phyloP scores from a whole-genome alignment of 2,888 invertebrate species.

The Nasonia oneida region DNA sequence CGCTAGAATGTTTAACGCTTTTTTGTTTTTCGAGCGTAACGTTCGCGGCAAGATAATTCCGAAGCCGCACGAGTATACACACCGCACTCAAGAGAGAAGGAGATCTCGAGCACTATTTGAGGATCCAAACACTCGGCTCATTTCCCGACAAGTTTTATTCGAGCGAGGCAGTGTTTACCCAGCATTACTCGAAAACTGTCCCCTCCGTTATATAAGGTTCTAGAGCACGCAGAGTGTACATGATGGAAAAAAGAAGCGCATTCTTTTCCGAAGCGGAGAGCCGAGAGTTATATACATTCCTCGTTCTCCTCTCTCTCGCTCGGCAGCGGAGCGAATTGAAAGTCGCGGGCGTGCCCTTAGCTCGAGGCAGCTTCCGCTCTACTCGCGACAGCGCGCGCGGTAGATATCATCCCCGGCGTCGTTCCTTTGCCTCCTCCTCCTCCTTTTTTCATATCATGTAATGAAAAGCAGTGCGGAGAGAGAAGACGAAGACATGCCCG shows the following conservation, averaged over 20 bases:
- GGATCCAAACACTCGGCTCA: constrained; percentile 46
- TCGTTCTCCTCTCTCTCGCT: constrained; percentile 25
- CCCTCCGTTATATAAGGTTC: constrained; percentile 2
- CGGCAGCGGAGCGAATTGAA: constrained; percentile 37
- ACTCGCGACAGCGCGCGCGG: not conserved
- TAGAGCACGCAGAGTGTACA: not conserved
- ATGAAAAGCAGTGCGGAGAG: constrained; percentile 60
- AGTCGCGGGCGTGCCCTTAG: constrained; percentile 54
- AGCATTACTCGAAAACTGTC: constrained; percentile 54
- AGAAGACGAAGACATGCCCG: constrained; percentile 53
- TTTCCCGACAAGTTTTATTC: constrained; percentile 52
- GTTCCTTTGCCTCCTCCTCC: not conserved
- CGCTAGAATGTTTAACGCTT: constrained; percentile 54
- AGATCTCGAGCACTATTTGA: constrained; percentile 45
- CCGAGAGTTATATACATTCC: constrained; percentile 1
- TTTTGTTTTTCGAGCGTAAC: constrained; percentile 22
- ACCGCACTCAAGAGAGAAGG: not conserved
- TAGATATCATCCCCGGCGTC: constrained; percentile 36
- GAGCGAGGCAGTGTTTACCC: constrained; percentile 48
- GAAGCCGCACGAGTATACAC: not conserved
- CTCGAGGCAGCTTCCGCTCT: constrained; percentile 14
- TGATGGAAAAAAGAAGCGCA: constrained; percentile 4
- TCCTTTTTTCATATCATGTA: constrained; percentile 50
- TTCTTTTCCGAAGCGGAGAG: constrained; percentile 41
- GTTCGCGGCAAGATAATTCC: not conserved